Base-by-base conservation (phyloP, 2,888 invertebrate species). In the Trichogramma evanescens region DNA sequence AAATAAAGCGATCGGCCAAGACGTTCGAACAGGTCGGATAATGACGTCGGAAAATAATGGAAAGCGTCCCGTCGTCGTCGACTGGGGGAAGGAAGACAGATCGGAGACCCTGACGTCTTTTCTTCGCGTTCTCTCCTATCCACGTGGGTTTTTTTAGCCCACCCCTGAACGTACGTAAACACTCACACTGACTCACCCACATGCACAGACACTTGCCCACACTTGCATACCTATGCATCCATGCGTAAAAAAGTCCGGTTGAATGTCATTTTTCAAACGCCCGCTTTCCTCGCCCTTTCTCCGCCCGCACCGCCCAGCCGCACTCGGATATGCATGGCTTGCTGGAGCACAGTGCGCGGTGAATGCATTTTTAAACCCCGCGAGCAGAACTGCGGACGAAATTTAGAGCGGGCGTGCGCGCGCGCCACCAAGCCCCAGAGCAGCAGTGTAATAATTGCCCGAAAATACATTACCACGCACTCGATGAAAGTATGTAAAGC, bases 21-120 rank as follows among this genome's bases (percentile, higher is more conserved):
- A 13, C 50, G 56, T 59, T 59, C 54, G 59, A 59, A 57, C 8
- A 59, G 53, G 26, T 52, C 53, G 51, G 60, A 61, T 63, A 63
- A 63, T 58, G 60, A 60, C 60, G 58, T 63, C 56, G 55, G 58
- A 55, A 63, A 61, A 61, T 61, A 63, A 56, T 63, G 58, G 54
- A 58, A 61, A 54, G 10, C 46, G 43, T 40, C n/a, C 44, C 26
- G 41, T 9, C 8, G 46, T 38, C 8, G 51, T 51, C 6, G 44
- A 8, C 40, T 8, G 8, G 26, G 58, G 38, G 38, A 49, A 55
- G 58, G 50, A 53, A 58, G 62, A 54, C 42, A 52, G 54, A 58
- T 62, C 46, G 55, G 51, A 49, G 58, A 46, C 49, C 55, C 55
- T 44, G 50, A 59, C 54, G 58, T 50, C 51, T 54, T 26, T 26